Base-by-base conservation (phyloP, 1,140 invertebrate species). In the Metaphire vulgaris region DNA sequence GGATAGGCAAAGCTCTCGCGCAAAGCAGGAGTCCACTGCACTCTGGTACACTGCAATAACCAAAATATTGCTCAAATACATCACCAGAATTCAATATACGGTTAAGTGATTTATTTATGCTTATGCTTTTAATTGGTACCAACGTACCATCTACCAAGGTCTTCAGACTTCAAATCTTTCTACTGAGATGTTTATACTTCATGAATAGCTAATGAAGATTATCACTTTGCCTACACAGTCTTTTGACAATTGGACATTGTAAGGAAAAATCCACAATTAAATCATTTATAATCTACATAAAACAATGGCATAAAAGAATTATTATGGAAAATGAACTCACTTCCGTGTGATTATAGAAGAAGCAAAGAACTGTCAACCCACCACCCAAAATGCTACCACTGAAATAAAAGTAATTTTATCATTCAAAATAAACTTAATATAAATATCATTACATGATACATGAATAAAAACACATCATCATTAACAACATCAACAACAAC, bases 1-100 rank as follows among this genome's bases (percentile, higher is more conserved):
- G 93, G 93, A 82, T 91, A 92, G 0, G 90, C 92, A 83, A 93
- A 92, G 80, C 90, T 93, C 86, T 95, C 93, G 75, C 93, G 84
- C 72, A 94, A 86, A 12, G 93, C 92, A 0, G 92, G 92, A 0
- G 92, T 91, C 92, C 93, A 94, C 83, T 92, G 91, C 0, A 94
- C 91, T 64, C 93, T 83, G 0, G 92, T 94, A 74, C 77, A 82
- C 83, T 87, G 81, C 28, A 81, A 80, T 78, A 69, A 74, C 72
- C 81, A 74, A 69, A 12, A 21, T 12, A 21, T 21, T 21, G 21
- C 6, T 56, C 41, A 56, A 56, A 56, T 56, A 56, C 21, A 56
- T 56, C 41, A 56, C 6, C 6, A 56, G 6, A 56, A 56, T 6
- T 21, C 21, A 21, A 56, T 21, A 56, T 56, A 56, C 41, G 21